These are phyloP conservation scores for Cryptotermes secundus DNA, from an alignment of 1,140 invertebrate species.

Conservation along the genomic window DNA sequence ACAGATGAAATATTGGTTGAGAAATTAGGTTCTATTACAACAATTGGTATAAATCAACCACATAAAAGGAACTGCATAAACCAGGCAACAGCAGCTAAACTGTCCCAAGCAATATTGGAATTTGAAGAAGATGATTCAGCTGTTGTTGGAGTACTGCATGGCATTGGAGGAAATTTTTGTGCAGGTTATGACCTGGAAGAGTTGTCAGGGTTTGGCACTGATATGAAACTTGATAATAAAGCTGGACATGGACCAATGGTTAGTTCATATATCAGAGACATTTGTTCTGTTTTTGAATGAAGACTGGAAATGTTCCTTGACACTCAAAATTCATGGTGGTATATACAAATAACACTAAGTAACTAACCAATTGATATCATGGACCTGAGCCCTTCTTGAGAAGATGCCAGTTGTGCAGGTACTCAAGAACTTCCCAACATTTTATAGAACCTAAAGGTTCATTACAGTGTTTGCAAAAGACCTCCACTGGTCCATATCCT, in stretches of 20 bases:
- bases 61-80: slow-evolving; percentile 80
- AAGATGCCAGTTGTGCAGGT: too few relatives aligned
- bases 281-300: too few relatives aligned
- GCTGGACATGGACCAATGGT: slow-evolving; percentile 45
- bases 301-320: too few relatives aligned
- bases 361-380: too few relatives aligned
- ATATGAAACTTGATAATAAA: background rate
- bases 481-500: too few relatives aligned
- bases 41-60: slow-evolving; percentile 85
- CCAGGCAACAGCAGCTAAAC: slow-evolving; percentile 60
- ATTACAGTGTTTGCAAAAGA: too few relatives aligned
- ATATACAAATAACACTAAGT: too few relatives aligned
- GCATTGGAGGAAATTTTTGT: slow-evolving; percentile 87
- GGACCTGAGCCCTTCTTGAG: too few relatives aligned
- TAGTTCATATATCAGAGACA: slow-evolving; percentile 1
- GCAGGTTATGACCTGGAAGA: slow-evolving; percentile 83
- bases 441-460: too few relatives aligned
- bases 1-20: slow-evolving; percentile 53
- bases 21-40: slow-evolving; percentile 61
- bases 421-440: too few relatives aligned
- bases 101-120: slow-evolving; percentile 68
- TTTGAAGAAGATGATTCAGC: slow-evolving; percentile 76
- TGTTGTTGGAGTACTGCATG: slow-evolving; percentile 76
- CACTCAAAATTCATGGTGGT: too few relatives aligned
- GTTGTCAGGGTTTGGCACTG: slow-evolving; percentile 43